Evolutionary conservation across 2,888 invertebrate genomes (phyloP).

Genomic region (Xiphydria camelus): DNA sequence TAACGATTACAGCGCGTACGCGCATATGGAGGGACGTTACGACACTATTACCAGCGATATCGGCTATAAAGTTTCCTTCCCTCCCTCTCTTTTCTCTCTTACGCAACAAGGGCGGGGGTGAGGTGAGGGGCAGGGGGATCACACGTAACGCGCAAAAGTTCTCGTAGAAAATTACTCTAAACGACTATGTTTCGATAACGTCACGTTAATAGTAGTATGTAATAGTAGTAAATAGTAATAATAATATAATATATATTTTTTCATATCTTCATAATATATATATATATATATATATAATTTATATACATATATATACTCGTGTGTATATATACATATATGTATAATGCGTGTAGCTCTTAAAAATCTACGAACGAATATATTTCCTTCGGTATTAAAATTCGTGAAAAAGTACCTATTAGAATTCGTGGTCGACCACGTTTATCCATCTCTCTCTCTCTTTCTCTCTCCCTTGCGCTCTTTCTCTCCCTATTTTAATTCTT

Average conservation of each 20-base stretch:
- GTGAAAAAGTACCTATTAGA: conserved; percentile 32
- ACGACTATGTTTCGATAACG: conserved; percentile 13
- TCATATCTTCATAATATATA: conserved; percentile 19
- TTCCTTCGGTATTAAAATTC: conserved; percentile 25
- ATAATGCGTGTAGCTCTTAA: neutral
- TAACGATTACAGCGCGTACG: too few species aligned
- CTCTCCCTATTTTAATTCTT: too few species aligned
- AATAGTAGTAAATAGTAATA: conserved; percentile 23
- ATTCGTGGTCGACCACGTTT: conserved; percentile 13
- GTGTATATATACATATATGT: conserved; percentile 5
- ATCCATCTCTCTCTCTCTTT: conserved; percentile 1
- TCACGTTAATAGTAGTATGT: conserved; percentile 12
- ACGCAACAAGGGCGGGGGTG: too few species aligned
- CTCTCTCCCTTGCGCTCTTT: neutral
- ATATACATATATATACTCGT: conserved; percentile 1
- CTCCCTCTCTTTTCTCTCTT: too few species aligned
- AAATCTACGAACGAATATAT: conserved; percentile 9
- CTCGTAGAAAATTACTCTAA: conserved; percentile 32
- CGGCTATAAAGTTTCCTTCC: too few species aligned
- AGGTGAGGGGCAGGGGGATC: too few species aligned
- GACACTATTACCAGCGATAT: too few species aligned
- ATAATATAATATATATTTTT: neutral
- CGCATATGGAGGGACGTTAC: too few species aligned
- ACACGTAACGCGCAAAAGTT: conserved; percentile 23
- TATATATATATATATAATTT: conserved; percentile 13